These are phyloP conservation scores for Subacronicta megacephala DNA, from an alignment of 2,888 invertebrate species.

Conservation along the genomic window DNA sequence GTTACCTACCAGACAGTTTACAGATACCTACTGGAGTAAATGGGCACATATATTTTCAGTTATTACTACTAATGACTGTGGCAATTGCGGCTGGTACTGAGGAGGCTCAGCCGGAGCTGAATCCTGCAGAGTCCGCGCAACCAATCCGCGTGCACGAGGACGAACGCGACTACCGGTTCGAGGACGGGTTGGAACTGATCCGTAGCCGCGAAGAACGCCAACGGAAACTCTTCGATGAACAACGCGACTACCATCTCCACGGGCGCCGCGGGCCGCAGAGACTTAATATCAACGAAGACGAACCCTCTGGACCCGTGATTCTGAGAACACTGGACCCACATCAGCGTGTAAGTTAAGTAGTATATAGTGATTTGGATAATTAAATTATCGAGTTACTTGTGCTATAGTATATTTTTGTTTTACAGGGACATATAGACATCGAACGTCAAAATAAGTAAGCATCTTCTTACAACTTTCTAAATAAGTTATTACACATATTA, in stretches of 20 bases:
- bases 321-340: conserved; percentile 56
- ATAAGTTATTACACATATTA: too few species aligned
- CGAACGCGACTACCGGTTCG: conserved; percentile 27
- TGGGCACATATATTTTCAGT: conserved; percentile 51
- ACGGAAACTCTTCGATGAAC: conserved; percentile 13
- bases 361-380: not conserved
- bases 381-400: not conserved
- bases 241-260: conserved; percentile 14
- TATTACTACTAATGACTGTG: conserved; percentile 53
- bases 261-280: conserved; percentile 3
- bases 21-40: too few species aligned
- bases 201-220: conserved; percentile 43
- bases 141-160: conserved; percentile 35
- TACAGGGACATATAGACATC: conserved; percentile 64
- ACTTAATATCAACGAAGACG: conserved; percentile 1
- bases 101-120: conserved; percentile 20
- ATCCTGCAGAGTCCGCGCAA: conserved; percentile 37
- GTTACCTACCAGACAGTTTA: too few species aligned
- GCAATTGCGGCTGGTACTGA: conserved; percentile 33
- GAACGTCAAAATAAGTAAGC: conserved; percentile 67
- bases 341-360: conserved; percentile 49
- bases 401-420: conserved; percentile 24
- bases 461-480: not conserved
- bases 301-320: conserved; percentile 23
- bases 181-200: conserved; percentile 54